Evolutionary conservation across 1,140 invertebrate genomes (phyloP).

Genomic region (Brachionus paranguensis): DNA sequence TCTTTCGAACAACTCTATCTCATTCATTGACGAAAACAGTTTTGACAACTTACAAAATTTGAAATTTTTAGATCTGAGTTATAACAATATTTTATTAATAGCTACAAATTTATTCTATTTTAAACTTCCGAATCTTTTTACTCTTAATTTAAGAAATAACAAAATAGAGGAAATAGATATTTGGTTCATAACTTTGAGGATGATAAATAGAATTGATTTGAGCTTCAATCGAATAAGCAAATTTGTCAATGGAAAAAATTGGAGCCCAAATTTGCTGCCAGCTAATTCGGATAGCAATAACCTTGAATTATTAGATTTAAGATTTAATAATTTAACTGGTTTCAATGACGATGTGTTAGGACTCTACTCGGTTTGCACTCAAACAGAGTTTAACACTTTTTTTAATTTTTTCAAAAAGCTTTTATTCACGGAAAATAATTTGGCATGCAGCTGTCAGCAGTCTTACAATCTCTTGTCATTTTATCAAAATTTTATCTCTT

Average conservation of each 20-base stretch:
- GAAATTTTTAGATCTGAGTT: not conserved
- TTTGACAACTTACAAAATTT: not conserved
- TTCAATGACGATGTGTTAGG: constrained; percentile 2
- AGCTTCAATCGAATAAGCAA: constrained; percentile 7
- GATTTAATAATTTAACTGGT: not conserved
- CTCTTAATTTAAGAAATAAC: not conserved
- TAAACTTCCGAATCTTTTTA: not conserved
- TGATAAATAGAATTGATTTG: constrained; percentile 1
- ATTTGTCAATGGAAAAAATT: not conserved
- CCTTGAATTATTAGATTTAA: not conserved
- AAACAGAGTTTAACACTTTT: constrained; percentile 14
- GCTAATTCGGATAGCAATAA: not conserved
- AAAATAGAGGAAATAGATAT: constrained; percentile 9
- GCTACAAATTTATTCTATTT: not conserved
- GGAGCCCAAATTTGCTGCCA: not conserved
- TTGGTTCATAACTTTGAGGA: constrained; percentile 25
- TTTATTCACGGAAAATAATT: not conserved
- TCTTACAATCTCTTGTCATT: constrained; percentile 14
- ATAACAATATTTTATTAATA: constrained; percentile 8
- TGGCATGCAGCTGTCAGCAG: not conserved
- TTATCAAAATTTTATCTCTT: not conserved
- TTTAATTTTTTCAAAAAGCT: constrained; percentile 1
- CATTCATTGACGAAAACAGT: not conserved
- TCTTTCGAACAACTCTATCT: constrained; percentile 13
- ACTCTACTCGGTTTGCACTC: not conserved